Conservation (phyloP, 2,888 invertebrate genomes). For the Crepidodera aurea region DNA sequence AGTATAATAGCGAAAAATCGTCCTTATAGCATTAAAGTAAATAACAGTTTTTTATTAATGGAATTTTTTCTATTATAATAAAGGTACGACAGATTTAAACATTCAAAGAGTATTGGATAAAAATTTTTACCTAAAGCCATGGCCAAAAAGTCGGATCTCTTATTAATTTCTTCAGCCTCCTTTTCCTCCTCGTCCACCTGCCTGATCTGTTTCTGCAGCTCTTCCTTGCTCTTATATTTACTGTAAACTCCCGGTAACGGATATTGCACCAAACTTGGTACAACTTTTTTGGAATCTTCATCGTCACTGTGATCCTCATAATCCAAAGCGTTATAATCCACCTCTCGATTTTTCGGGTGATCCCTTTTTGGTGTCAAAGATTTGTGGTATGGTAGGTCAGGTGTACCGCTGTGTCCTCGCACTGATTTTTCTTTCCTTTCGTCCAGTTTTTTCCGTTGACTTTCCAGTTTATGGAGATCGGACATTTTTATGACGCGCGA, state of each 20-base stretch:
- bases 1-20: too few relatives aligned
- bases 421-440: constrained; percentile 60
- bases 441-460: constrained; percentile 70
- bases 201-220: constrained; percentile 35
- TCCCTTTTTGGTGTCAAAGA: constrained; percentile 40
- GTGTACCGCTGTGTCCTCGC: constrained; percentile 67
- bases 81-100: too few relatives aligned
- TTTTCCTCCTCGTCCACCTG: constrained; percentile 34
- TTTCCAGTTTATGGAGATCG: constrained; percentile 78
- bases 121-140: constrained; percentile 62
- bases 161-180: constrained; percentile 46
- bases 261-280: constrained; percentile 61
- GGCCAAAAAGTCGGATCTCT: constrained; percentile 65
- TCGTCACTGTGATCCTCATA: constrained; percentile 66
- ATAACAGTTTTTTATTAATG: too few relatives aligned
- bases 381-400: constrained; percentile 28
- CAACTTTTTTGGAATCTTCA: constrained; percentile 41
- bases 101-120: too few relatives aligned
- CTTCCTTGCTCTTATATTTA: constrained; percentile 42
- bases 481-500: constrained; percentile 83
- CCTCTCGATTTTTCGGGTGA: constrained; percentile 48
- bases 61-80: too few relatives aligned
- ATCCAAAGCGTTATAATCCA: constrained; percentile 78
- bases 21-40: too few relatives aligned
- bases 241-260: constrained; percentile 53